Conservation (phyloP, 2,797 vertebrate genomes). For the Hippoglossus hippoglossus region DNA sequence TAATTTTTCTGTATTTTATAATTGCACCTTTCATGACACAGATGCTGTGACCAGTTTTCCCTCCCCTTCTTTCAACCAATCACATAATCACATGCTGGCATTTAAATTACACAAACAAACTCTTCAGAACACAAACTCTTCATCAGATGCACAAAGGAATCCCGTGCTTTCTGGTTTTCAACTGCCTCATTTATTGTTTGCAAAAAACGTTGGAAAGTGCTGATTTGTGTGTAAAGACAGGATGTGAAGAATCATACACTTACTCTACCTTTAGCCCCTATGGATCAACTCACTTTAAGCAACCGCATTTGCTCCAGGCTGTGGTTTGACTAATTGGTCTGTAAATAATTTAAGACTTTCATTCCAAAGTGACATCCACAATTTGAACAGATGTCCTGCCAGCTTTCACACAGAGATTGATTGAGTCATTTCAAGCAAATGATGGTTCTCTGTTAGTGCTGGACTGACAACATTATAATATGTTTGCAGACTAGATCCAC, state of each 20-base stretch:
- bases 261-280: neutral
- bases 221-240: neutral
- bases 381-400: conserved; percentile 19
- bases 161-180: conserved; percentile 4
- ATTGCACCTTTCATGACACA: neutral
- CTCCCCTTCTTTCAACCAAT: neutral
- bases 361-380: conserved; percentile 22
- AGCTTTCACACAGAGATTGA: conserved; percentile 13
- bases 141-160: too few relatives aligned
- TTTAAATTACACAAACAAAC: conserved; percentile 18
- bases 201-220: too few relatives aligned
- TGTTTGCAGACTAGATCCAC: neutral
- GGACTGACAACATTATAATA: conserved; percentile 9
- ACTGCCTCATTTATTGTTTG: neutral
- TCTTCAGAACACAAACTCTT: neutral
- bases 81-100: neutral
- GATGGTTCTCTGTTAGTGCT: neutral
- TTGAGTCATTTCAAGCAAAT: conserved; percentile 22
- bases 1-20: neutral
- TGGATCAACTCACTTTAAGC: conserved; percentile 11
- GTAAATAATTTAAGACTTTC: conserved; percentile 45
- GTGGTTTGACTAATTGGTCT: conserved; percentile 47
- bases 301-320: conserved; percentile 15
- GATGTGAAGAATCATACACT: neutral
- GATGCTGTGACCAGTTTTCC: conserved; percentile 2